A percentile compares a stretch with the other conserved stretches of the same genome.
phyloP scores from a whole-genome alignment of 1,140 invertebrate species.

The Ceratina japonica region DNA sequence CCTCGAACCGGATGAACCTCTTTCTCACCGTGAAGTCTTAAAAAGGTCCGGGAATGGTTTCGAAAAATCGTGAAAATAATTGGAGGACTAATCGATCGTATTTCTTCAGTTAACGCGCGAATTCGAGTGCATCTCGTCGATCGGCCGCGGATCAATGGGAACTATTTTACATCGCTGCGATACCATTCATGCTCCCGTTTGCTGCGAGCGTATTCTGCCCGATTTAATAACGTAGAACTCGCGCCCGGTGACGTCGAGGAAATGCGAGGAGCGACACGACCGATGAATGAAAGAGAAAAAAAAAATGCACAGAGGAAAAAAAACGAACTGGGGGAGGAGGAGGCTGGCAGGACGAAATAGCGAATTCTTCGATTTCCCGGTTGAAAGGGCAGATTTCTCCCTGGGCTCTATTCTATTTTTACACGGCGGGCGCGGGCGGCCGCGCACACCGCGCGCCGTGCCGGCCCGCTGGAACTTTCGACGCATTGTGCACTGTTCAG shows the following conservation, averaged over 20 bases:
- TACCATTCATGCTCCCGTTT: no score
- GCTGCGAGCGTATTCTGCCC: conserved; percentile 1
- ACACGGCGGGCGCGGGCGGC: not conserved
- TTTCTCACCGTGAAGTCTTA: not conserved
- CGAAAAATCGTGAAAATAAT: conserved; percentile 7
- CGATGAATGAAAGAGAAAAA: not conserved
- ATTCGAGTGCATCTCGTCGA: no score
- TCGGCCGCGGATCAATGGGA: not conserved
- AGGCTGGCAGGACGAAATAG: not conserved
- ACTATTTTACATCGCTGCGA: not conserved
- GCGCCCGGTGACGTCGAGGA: not conserved
- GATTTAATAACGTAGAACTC: conserved; percentile 30
- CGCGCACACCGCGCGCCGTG: no score
- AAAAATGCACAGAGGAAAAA: not conserved
- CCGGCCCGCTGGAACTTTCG: not conserved
- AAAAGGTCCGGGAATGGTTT: not conserved
- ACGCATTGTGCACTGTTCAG: conserved; percentile 23
- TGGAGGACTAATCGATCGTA: not conserved
- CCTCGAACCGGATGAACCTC: not conserved
- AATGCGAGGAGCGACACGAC: not conserved
- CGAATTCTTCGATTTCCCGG: conserved; percentile 27
- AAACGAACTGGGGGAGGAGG: not conserved
- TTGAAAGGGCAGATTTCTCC: conserved; percentile 21
- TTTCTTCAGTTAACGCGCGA: no score
- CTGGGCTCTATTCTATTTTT: conserved; percentile 26